A percentile compares a stretch with the other conserved stretches of the same genome.
phyloP scores from a whole-genome alignment of 2,797 vertebrate genomes.

The Danio jaintianensis region DNA sequence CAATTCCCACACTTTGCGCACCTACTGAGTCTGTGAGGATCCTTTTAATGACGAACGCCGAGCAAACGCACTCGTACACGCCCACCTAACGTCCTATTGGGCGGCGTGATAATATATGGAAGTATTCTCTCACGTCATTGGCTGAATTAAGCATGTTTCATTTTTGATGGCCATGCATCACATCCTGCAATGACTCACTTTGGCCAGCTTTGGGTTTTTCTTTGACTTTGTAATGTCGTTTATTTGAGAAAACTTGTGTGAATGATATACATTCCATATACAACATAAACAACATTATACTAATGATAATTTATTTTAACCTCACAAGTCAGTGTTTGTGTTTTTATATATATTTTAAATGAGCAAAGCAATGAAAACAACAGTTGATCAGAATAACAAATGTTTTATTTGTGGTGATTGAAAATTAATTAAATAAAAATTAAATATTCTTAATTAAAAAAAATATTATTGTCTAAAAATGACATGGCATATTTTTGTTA shows the following conservation, averaged over 20 bases:
- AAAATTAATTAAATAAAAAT: no score
- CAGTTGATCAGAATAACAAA: no score
- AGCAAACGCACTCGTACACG: slow-evolving; percentile 3
- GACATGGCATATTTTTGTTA: no score
- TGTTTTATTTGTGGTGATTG: no score
- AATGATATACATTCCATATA: neutral
- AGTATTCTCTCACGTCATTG: slow-evolving; percentile 10
- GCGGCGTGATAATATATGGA: neutral
- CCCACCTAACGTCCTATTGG: slow-evolving; percentile 37
- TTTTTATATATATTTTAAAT: neutral
- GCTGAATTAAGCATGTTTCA: slow-evolving; percentile 18
- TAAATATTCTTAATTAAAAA: no score
- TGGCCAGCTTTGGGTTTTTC: neutral
- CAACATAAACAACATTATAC: no score
- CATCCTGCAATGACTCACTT: slow-evolving; percentile 41
- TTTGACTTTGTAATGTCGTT: neutral
- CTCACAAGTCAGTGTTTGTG: neutral
- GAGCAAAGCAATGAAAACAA: no score
- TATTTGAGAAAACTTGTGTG: neutral
- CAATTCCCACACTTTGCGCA: neutral
- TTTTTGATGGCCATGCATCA: slow-evolving; percentile 38
- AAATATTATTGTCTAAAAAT: no score
- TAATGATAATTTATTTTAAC: neutral
- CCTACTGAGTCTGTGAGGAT: neutral
- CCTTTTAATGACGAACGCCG: neutral